These are phyloP conservation scores for Tachysurus fulvidraco DNA, from an alignment of 2,113 vertebrate genomes.

Conservation along the genomic window DNA sequence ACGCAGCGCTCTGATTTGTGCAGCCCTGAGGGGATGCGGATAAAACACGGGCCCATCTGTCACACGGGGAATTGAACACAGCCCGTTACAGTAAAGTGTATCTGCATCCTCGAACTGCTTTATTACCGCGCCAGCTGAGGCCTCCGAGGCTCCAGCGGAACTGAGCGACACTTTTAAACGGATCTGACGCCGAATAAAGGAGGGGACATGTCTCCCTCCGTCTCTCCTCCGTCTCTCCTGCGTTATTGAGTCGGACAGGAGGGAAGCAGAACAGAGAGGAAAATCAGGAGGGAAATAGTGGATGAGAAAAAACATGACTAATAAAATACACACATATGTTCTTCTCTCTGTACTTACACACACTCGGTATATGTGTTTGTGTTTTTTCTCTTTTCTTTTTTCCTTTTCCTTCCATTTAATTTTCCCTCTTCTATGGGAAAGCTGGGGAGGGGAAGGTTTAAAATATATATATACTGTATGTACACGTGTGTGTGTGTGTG, in stretches of 20 bases:
- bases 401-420: background rate
- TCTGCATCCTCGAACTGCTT: slow-evolving; percentile 63
- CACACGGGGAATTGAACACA: slow-evolving; percentile 61
- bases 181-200: slow-evolving; percentile 64
- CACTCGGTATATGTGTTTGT: background rate
- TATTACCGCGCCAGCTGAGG: slow-evolving; percentile 67
- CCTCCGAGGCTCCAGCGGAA: slow-evolving; percentile 57
- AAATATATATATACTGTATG: no score
- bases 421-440: no score
- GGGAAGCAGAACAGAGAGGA: background rate
- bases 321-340: background rate
- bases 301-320: background rate
- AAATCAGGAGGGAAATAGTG: background rate
- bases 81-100: slow-evolving; percentile 60
- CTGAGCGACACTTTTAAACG: slow-evolving; percentile 68
- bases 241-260: slow-evolving; percentile 6
- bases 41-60: slow-evolving; percentile 69
- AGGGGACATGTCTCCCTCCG: slow-evolving; percentile 56
- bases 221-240: slow-evolving; percentile 22
- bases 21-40: slow-evolving; percentile 59
- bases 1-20: slow-evolving; percentile 66
- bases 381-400: background rate
- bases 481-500: no score
- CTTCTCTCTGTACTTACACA: background rate
- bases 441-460: no score